Conservation (phyloP, 2,113 vertebrate genomes). For the Spizaetus ornatus region DNA sequence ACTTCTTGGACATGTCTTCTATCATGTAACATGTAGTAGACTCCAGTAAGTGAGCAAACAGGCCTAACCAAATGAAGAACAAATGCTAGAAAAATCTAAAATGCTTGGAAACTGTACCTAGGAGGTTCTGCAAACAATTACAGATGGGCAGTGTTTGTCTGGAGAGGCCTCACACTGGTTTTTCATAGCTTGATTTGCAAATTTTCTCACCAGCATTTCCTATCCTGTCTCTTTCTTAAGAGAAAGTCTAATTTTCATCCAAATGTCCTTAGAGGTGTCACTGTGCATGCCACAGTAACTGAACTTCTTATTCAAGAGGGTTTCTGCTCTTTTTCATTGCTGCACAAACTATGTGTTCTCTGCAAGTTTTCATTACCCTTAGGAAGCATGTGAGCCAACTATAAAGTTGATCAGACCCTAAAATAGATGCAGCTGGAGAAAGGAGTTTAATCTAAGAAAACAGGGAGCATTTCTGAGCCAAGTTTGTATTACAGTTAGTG, state of each 20-base stretch:
- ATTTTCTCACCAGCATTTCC: background rate
- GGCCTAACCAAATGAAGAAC: background rate
- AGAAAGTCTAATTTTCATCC: background rate
- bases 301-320: background rate
- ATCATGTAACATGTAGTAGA: background rate
- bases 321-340: background rate
- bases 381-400: background rate
- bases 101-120: background rate
- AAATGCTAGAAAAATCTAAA: background rate
- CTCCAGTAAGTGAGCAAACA: background rate
- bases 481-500: background rate
- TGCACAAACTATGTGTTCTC: conserved; percentile 22
- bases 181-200: background rate
- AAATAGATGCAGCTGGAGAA: conserved; percentile 41
- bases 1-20: background rate
- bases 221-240: background rate
- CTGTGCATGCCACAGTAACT: background rate
- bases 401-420: background rate
- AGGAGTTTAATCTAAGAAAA: conserved; percentile 46
- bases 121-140: background rate
- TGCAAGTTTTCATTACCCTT: conserved; percentile 25
- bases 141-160: background rate
- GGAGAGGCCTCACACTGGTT: background rate
- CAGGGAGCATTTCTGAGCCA: conserved; percentile 10
- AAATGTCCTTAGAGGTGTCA: background rate